These are phyloP conservation scores for Phasia obesa DNA, from an alignment of 2,888 invertebrate genomes.

Conservation along the genomic window DNA sequence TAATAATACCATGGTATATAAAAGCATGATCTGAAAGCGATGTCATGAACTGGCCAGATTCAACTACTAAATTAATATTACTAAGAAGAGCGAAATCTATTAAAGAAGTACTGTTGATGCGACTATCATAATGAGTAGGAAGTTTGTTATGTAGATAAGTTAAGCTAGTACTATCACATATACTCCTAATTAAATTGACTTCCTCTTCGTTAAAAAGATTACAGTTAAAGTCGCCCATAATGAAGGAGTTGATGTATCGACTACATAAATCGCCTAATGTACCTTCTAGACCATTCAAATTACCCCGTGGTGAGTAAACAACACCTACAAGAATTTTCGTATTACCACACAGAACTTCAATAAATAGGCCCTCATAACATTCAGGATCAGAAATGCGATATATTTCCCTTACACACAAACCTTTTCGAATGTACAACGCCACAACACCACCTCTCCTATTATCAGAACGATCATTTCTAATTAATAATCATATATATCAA, in stretches of 20 bases:
- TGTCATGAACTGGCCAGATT: too few relatives aligned
- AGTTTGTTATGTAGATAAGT: too few relatives aligned
- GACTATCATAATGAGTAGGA: not conserved
- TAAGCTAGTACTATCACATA: too few relatives aligned
- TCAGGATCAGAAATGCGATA: not conserved
- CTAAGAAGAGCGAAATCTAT: not conserved
- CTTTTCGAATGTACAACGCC: not conserved
- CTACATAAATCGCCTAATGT: not conserved
- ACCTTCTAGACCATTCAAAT: too few relatives aligned
- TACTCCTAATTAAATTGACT: too few relatives aligned
- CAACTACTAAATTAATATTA: not conserved
- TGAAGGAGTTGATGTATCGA: not conserved
- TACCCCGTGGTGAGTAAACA: too few relatives aligned
- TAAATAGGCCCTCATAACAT: not conserved
- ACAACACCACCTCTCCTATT: not conserved
- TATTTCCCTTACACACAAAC: not conserved
- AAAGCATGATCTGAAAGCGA: too few relatives aligned
- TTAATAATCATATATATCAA: not conserved
- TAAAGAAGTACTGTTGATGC: not conserved
- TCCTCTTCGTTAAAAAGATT: too few relatives aligned
- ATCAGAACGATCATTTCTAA: not conserved
- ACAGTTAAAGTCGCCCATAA: too few relatives aligned
- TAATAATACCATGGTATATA: too few relatives aligned
- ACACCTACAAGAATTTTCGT: too few relatives aligned
- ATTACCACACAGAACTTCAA: too few relatives aligned